Conservation (phyloP, 2,797 vertebrate species). For the Macroramphosus scolopax region DNA sequence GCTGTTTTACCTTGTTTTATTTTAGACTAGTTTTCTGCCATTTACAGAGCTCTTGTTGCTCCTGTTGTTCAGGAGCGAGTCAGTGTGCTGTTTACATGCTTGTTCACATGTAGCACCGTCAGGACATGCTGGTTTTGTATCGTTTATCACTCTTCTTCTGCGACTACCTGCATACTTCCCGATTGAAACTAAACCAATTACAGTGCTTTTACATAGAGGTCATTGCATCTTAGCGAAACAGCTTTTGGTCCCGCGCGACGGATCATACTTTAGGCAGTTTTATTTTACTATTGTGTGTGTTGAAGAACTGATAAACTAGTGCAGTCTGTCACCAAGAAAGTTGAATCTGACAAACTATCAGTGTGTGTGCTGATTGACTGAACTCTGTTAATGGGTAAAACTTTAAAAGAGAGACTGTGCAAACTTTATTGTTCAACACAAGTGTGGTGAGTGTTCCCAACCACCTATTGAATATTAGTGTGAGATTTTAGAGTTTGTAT, state of each 20-base stretch:
- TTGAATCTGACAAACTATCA: no score
- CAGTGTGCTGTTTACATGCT: constrained; percentile 16
- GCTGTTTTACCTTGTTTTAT: constrained; percentile 25
- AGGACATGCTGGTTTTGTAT: neutral
- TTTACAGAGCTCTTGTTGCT: no score
- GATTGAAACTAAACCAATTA: no score
- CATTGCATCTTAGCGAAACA: neutral
- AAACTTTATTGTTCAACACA: neutral
- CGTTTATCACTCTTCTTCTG: neutral
- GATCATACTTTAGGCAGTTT: no score
- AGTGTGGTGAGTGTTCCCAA: no score
- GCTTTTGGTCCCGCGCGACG: neutral
- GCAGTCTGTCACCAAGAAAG: no score
- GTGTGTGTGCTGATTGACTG: neutral
- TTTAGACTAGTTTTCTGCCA: no score
- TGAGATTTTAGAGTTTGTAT: no score
- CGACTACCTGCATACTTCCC: neutral
- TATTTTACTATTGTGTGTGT: neutral
- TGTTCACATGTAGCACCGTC: constrained; percentile 9
- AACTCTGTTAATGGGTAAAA: neutral
- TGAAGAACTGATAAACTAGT: no score
- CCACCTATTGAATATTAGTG: no score
- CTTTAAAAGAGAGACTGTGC: neutral
- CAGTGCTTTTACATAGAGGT: neutral
- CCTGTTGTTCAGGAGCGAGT: no score